Evolutionary conservation across 2,797 vertebrate species (phyloP), one percentile per base, ranked within the genome.

Genomic region (Florisuga fusca): DNA sequence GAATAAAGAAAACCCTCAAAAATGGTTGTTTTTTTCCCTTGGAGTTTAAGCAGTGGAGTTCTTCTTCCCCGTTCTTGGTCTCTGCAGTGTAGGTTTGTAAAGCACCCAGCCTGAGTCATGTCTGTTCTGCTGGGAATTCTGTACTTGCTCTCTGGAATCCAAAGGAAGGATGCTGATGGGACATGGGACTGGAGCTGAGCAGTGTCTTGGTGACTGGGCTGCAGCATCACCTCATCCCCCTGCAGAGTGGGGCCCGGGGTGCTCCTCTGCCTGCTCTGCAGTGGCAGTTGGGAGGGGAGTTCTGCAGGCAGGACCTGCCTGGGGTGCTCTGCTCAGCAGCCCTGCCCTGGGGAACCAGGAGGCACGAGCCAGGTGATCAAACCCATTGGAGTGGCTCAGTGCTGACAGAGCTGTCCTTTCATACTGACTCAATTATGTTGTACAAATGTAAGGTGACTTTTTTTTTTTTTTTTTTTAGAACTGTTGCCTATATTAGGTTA

Each of bases 401-500:
- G 98, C 98, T 98, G 97, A 95, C 25, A 73, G 69, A 50, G 84
- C 97, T 92, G 90, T 93, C 84, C 87, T 90, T 94, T 72, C 64
- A 12, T 43, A 64, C 89, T 38, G 89, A 95, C 90, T 81, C 73
- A 15, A 78, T 96, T 92, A 94, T 93, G 94, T 96, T 96, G 93
- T 97, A 93, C 94, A 97, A 80, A 97, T 88, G 97, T 90, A 97
- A 95, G 93, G 90, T 97, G 96, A 97, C 90, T 94, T 95, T 95
- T 41, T 41, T 41, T 41, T 38, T 38, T 10, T 38, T 41, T 38
- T 6, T 41, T 87, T 96, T 80, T 93, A 93, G 93, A 93, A 59
- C 78, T 83, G 93, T 96, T 96, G 96, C 98, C 98, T 98, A 98
- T 98, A 98, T 98, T 98, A 98, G 98, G 98, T 98, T 95, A 85